These are phyloP conservation scores for Drosophila lini DNA, from an alignment of 1,140 invertebrate genomes.

Conservation along the genomic window DNA sequence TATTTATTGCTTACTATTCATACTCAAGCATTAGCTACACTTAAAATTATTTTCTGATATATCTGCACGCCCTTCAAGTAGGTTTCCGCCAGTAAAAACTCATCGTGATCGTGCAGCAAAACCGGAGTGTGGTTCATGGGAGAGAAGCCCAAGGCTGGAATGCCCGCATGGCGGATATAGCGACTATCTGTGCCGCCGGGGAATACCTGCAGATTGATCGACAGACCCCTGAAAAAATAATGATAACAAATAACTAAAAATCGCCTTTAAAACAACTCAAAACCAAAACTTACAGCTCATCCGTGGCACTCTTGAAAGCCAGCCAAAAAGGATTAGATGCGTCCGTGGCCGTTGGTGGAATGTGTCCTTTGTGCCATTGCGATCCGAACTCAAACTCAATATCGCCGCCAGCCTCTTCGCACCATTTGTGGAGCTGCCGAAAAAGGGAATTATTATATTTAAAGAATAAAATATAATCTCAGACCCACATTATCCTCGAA, in stretches of 20 bases:
- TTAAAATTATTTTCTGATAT: conserved; percentile 87
- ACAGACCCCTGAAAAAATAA: conserved; percentile 82
- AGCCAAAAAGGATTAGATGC: conserved; percentile 91
- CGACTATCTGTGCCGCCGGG: conserved; percentile 92
- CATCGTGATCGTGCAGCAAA: conserved; percentile 92
- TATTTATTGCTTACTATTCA: not conserved
- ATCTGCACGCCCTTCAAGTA: conserved; percentile 91
- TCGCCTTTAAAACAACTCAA: not conserved
- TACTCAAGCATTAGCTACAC: conserved; percentile 6
- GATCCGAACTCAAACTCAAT: conserved; percentile 88
- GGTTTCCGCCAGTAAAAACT: conserved; percentile 88
- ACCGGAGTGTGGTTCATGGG: conserved; percentile 91
- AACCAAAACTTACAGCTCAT: conserved; percentile 85
- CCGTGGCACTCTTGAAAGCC: conserved; percentile 88
- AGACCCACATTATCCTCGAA: conserved; percentile 18
- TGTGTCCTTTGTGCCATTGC: conserved; percentile 87
- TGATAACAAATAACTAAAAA: no score
- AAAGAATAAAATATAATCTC: not conserved
- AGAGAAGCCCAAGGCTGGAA: conserved; percentile 91
- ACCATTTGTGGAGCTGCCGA: conserved; percentile 88
- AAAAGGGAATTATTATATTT: conserved; percentile 5
- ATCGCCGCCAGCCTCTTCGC: conserved; percentile 91
- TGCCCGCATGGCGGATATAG: conserved; percentile 89
- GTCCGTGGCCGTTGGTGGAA: conserved; percentile 88
- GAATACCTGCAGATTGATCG: conserved; percentile 89